A percentile compares a stretch with the other conserved stretches of the same genome.
Conservation (phyloP, 2,888 invertebrate species). For the Drosophila phalerata region DNA sequence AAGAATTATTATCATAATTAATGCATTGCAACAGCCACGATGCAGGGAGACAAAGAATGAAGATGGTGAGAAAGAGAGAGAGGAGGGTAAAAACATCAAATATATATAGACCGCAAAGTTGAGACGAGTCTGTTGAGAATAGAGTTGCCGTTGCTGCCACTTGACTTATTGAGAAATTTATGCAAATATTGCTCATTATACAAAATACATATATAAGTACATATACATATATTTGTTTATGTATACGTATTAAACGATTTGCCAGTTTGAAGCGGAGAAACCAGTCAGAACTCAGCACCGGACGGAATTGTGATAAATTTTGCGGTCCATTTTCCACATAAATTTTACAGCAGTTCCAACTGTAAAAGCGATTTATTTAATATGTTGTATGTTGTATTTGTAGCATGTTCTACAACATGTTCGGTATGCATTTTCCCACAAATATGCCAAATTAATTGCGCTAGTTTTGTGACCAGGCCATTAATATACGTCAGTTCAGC, state of each 20-base stretch:
- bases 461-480: constrained; percentile 53
- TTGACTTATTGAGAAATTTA: constrained; percentile 57
- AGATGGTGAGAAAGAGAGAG: no score
- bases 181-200: constrained; percentile 69
- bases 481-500: constrained; percentile 51
- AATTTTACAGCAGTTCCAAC: constrained; percentile 56
- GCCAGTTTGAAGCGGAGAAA: constrained; percentile 11
- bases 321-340: constrained; percentile 70
- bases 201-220: constrained; percentile 8
- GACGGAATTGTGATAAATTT: constrained; percentile 72
- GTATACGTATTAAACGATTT: constrained; percentile 35
- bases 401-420: constrained; percentile 26
- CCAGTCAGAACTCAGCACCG: constrained; percentile 37
- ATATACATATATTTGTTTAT: not conserved
- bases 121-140: constrained; percentile 25
- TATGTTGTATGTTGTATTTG: constrained; percentile 30
- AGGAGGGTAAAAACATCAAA: constrained; percentile 1
- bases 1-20: constrained; percentile 80
- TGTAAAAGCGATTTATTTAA: constrained; percentile 64
- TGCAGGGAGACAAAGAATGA: not conserved
- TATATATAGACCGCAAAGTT: constrained; percentile 41
- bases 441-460: constrained; percentile 63
- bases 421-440: constrained; percentile 44
- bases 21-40: constrained; percentile 50
- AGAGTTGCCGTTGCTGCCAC: constrained; percentile 22